Conservation (phyloP, 2,797 vertebrate genomes). For the Coranthus polyacanthus region DNA sequence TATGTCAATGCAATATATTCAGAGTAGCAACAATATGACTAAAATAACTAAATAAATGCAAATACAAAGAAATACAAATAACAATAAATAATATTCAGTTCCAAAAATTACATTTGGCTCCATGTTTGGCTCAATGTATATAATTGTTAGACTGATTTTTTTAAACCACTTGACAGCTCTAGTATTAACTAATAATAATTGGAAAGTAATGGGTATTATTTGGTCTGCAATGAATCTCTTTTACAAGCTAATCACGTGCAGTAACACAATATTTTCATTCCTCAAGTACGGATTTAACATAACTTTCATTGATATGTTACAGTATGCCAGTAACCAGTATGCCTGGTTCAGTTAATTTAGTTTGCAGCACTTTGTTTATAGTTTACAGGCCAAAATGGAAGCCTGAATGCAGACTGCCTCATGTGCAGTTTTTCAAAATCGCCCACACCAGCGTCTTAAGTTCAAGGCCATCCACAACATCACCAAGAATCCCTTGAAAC, state of each 20-base stretch:
- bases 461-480: constrained; percentile 62
- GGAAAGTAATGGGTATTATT: constrained; percentile 41
- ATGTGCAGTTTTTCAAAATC: constrained; percentile 22
- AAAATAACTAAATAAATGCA: too few species aligned
- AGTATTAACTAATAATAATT: constrained; percentile 50
- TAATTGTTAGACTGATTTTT: too few species aligned
- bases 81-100: too few species aligned
- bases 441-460: constrained; percentile 51
- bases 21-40: too few species aligned
- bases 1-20: too few species aligned
- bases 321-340: too few species aligned
- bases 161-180: neutral
- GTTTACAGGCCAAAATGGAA: constrained; percentile 28
- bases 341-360: too few species aligned
- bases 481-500: constrained; percentile 50
- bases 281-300: constrained; percentile 21
- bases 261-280: constrained; percentile 35
- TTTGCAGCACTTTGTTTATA: constrained; percentile 18
- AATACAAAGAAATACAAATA: too few species aligned
- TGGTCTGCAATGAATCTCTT: constrained; percentile 43
- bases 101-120: too few species aligned
- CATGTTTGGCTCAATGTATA: too few species aligned
- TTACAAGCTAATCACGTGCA: constrained; percentile 43
- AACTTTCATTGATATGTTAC: neutral
- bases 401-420: constrained; percentile 21